These are phyloP conservation scores for Pyralis farinalis DNA, from an alignment of 2,888 invertebrate species.

Conservation along the genomic window DNA sequence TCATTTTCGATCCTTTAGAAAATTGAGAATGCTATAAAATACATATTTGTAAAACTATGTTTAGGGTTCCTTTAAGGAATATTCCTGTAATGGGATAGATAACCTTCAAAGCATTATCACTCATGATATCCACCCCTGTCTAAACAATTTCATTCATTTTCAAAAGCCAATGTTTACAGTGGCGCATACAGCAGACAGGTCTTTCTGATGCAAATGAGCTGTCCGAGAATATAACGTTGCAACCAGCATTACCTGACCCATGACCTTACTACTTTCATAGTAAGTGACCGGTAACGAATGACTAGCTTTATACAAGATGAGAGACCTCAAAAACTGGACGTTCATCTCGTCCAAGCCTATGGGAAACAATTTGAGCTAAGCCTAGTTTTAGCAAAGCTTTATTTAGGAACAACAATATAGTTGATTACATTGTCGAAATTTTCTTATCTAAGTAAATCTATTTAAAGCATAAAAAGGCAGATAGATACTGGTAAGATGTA, in stretches of 20 bases:
- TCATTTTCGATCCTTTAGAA: too few species aligned
- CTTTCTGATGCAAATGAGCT: slow-evolving; percentile 47
- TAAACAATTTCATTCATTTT: slow-evolving; percentile 24
- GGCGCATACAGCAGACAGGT: slow-evolving; percentile 30
- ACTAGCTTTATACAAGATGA: neutral
- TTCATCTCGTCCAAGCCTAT: slow-evolving; percentile 13
- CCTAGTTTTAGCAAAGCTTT: slow-evolving; percentile 28
- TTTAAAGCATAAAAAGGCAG: too few species aligned
- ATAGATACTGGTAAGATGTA: too few species aligned
- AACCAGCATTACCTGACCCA: slow-evolving; percentile 25
- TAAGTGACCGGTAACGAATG: neutral
- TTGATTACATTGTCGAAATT: slow-evolving; percentile 5
- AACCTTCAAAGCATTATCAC: neutral
- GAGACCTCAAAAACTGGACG: slow-evolving; percentile 16
- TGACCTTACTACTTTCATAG: neutral
- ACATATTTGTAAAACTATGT: too few species aligned
- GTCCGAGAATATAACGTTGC: slow-evolving; percentile 24
- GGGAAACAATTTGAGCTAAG: slow-evolving; percentile 29
- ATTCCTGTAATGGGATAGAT: too few species aligned
- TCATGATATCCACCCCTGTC: slow-evolving; percentile 1
- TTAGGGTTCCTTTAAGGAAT: too few species aligned
- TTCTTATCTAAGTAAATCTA: too few species aligned
- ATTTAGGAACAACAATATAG: slow-evolving; percentile 15
- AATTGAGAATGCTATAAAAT: too few species aligned
- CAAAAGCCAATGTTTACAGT: slow-evolving; percentile 30